A percentile compares a stretch with the other conserved stretches of the same genome.
These are phyloP conservation scores for Chitala chitala DNA, from an alignment of 2,113 vertebrate genomes.

Conservation along the genomic window DNA sequence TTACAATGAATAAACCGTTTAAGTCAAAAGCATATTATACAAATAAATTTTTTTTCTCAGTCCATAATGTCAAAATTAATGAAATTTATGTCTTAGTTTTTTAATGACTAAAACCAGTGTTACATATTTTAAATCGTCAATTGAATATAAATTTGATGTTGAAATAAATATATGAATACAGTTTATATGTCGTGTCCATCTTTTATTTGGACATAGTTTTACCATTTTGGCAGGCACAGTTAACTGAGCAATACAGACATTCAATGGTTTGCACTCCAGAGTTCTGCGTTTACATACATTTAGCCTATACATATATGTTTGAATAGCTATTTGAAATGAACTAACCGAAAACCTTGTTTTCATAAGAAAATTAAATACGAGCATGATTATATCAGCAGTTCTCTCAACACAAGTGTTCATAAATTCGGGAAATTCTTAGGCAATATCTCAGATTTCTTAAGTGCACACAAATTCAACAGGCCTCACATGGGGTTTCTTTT, in stretches of 20 bases:
- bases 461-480: background rate
- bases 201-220: constrained; percentile 25
- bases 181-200: constrained; percentile 14
- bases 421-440: constrained; percentile 13
- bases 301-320: background rate
- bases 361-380: constrained; percentile 1
- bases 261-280: constrained; percentile 8
- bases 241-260: constrained; percentile 24
- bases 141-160: background rate
- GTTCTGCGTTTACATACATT: constrained; percentile 14
- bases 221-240: constrained; percentile 18
- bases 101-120: background rate
- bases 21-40: background rate
- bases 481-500: background rate
- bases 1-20: too few relatives aligned
- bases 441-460: constrained; percentile 1
- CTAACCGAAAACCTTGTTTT: constrained; percentile 13
- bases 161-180: constrained; percentile 19
- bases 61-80: too few relatives aligned
- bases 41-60: background rate
- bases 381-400: constrained; percentile 14
- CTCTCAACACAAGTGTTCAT: constrained; percentile 3
- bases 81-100: too few relatives aligned
- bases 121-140: background rate
- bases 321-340: constrained; percentile 20